Evolutionary conservation across 30 jellyfish, hydroid and myxozoan species (phyloP).

Genomic region (Nemopilema nomurai): DNA sequence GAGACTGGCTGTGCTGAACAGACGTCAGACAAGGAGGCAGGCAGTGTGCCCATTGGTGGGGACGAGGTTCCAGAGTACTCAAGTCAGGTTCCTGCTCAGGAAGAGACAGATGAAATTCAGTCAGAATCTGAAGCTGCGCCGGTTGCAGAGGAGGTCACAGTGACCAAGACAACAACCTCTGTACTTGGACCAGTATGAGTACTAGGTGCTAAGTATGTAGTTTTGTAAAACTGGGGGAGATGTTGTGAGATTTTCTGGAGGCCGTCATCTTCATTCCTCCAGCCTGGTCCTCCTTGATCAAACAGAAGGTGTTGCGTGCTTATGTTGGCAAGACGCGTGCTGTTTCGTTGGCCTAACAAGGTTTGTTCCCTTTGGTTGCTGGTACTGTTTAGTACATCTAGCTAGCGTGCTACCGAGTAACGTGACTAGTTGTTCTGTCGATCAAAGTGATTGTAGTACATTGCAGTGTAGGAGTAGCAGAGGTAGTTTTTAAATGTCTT

Average conservation of each 20-base stretch:
- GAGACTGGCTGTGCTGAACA: neutral
- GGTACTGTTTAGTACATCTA: neutral
- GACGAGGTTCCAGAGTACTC: neutral
- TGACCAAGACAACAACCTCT: neutral
- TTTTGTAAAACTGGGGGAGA: slow-evolving; percentile 2
- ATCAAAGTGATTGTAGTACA: neutral
- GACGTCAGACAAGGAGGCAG: neutral
- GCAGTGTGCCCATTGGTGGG: neutral
- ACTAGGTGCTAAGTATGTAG: slow-evolving; percentile 4
- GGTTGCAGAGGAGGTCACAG: slow-evolving; percentile 1
- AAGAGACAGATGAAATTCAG: neutral
- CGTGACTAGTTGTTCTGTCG: neutral
- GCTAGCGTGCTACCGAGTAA: neutral
- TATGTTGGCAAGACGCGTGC: too few relatives aligned
- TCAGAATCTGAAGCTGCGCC: neutral
- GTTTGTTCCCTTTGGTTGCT: neutral
- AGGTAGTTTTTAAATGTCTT: neutral
- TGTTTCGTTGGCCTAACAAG: too few relatives aligned
- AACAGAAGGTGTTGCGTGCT: too few relatives aligned
- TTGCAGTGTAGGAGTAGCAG: neutral
- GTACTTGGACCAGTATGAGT: neutral
- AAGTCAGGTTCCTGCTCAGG: neutral
- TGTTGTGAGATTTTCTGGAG: too few relatives aligned
- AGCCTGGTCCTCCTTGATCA: too few relatives aligned
- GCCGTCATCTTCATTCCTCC: too few relatives aligned